Percentiles rank a stretch among this genome's conserved stretches.
These are phyloP conservation scores for Noctilio leporinus DNA, from an alignment of 2,113 vertebrate genomes.

Conservation along the genomic window DNA sequence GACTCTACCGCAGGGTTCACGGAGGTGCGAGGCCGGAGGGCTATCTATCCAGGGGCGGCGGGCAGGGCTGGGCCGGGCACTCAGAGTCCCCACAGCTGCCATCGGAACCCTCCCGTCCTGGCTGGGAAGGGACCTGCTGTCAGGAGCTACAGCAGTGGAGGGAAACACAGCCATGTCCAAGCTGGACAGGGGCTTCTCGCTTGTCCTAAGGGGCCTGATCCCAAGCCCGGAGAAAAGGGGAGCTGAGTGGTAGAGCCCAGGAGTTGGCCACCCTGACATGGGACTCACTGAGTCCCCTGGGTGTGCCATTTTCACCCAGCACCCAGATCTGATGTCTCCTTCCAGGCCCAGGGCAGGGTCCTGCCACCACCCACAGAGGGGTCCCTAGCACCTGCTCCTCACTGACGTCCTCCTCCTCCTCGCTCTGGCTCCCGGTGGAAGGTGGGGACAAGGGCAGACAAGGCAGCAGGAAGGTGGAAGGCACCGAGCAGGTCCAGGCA, in stretches of 20 bases:
- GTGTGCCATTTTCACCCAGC: not conserved
- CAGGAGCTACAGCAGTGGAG: fast-evolving
- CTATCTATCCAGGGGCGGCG: fast-evolving
- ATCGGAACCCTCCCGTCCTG: fast-evolving
- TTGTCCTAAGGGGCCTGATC: too few relatives aligned
- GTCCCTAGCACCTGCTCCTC: fast-evolving
- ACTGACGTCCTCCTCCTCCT: fast-evolving
- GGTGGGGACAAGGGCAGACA: not conserved
- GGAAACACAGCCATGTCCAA: not conserved
- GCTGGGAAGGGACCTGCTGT: fast-evolving
- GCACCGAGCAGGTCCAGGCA: fast-evolving
- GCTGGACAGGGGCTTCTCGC: not conserved
- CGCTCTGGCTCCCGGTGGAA: not conserved
- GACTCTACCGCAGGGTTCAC: not conserved
- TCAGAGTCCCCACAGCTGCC: not conserved
- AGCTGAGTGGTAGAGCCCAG: fast-evolving
- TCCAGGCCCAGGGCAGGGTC: not conserved
- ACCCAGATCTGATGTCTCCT: not conserved
- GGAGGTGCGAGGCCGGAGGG: fast-evolving
- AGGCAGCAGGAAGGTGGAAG: not conserved
- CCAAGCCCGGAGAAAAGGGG: not conserved
- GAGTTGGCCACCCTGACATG: not conserved
- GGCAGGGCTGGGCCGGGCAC: too few relatives aligned
- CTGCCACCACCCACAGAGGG: fast-evolving
- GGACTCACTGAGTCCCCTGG: not conserved